Percentiles rank a stretch among this genome's conserved stretches.
These are phyloP conservation scores for Sesamia inferens DNA, from an alignment of 2,888 invertebrate genomes.

Conservation along the genomic window DNA sequence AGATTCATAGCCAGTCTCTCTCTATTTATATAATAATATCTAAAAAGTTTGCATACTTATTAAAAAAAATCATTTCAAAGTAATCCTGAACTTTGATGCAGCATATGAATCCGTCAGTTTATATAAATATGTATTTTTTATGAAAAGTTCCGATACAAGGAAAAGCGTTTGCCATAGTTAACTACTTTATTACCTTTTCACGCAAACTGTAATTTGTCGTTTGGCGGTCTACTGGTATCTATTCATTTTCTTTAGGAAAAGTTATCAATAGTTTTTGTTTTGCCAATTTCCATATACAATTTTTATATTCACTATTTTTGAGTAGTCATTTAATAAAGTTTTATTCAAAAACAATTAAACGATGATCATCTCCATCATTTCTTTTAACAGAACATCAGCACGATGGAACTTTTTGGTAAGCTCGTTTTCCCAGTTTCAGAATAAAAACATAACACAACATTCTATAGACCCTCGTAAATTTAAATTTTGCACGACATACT, in stretches of 20 bases:
- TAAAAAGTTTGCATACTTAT: too few species aligned
- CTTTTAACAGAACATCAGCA: neutral
- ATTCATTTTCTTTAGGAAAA: neutral
- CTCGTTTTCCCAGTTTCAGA: constrained; percentile 8
- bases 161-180: neutral
- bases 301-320: neutral
- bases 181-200: neutral
- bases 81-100: too few species aligned
- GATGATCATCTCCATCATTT: neutral
- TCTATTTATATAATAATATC: too few species aligned
- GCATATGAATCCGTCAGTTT: too few species aligned
- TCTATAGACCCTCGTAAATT: constrained; percentile 36
- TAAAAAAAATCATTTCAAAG: too few species aligned
- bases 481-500: constrained; percentile 19
- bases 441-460: constrained; percentile 18
- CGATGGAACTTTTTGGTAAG: too few species aligned
- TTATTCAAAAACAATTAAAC: neutral
- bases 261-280: neutral
- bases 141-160: neutral
- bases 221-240: neutral
- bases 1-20: too few species aligned
- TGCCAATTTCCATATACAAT: neutral
- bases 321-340: neutral
- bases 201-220: neutral
- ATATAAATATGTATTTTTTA: neutral